Conservation (phyloP, 2,888 invertebrate genomes). For the Ethmia dodecea region DNA sequence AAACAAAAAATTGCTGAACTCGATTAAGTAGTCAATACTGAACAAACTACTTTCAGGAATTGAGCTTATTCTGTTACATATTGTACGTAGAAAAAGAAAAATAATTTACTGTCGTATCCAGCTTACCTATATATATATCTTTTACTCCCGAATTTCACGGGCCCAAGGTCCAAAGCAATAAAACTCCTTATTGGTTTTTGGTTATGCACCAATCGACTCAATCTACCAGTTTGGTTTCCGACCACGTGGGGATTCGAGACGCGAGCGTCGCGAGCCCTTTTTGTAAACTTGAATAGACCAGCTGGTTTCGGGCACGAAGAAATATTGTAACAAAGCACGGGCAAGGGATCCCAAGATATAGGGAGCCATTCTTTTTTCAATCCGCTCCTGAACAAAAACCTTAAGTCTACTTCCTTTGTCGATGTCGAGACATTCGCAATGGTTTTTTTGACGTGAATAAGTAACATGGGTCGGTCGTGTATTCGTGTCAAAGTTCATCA, state of each 20-base stretch:
- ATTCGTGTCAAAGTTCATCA: slow-evolving; percentile 64
- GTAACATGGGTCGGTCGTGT: slow-evolving; percentile 42
- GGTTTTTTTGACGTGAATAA: slow-evolving; percentile 42
- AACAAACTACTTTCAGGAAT: no score
- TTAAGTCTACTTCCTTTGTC: slow-evolving; percentile 46
- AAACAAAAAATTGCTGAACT: no score
- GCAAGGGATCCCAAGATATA: slow-evolving; percentile 45
- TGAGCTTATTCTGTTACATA: no score
- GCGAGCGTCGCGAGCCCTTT: slow-evolving; percentile 31
- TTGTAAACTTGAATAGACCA: slow-evolving; percentile 57
- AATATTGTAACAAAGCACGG: slow-evolving; percentile 53
- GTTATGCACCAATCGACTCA: no score
- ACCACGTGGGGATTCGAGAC: slow-evolving; percentile 67
- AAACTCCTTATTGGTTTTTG: no score
- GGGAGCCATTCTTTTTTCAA: slow-evolving; percentile 47
- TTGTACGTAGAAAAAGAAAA: no score
- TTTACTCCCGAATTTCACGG: no score
- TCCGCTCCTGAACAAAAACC: slow-evolving; percentile 36
- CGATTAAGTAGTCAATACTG: no score
- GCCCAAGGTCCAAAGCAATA: no score
- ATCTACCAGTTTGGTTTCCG: slow-evolving; percentile 50
- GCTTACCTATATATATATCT: no score
- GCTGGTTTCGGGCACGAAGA: slow-evolving; percentile 64
- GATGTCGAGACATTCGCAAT: slow-evolving; percentile 50
- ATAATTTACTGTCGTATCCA: no score